Base-by-base conservation (phyloP, 2,888 invertebrate genomes). In the Dusona sp. region DNA sequence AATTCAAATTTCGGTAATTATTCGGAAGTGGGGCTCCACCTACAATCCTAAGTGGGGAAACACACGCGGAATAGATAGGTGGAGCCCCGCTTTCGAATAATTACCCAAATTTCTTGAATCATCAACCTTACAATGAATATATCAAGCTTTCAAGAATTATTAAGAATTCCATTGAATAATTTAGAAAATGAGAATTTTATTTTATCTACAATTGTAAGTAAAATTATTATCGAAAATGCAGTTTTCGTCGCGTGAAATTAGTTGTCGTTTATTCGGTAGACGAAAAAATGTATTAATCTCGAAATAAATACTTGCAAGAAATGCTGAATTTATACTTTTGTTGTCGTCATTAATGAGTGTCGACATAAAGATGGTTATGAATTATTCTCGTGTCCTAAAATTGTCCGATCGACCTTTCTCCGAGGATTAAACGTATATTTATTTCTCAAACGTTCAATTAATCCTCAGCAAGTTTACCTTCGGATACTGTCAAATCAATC, bases 391-490 rank as follows among this genome's bases (percentile, higher is more conserved):
- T 68, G 74, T 81, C 48, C 29, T 78, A 61, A 74, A 81, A 84
- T 80, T 81, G 74, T 45, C 25, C 51, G 74, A 57, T 81, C 86
- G 77, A 81, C 78, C 74, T 84, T 78, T 64, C 79, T 25, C 68
- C 33, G 16, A 13, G 19, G n/a, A 65, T 61, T 72, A 72, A 45
- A 16, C 29, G n/a, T 33, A 29, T 48, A 72, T 9, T 83, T 61
- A 38, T 45, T 29, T n/a, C 54, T 67, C 73, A 25, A 42, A 51
- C 25, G n/a, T 79, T 61, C 16, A 13, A 61, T 61, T 29, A 61
- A 61, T 29, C 29, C 29, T 29, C 7, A 29, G 16, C 29, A 61
- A 29, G 6, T 61, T 11, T 22, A 54, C 54, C 54, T 54, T 54
- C 16, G 29, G 16, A 29, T 61, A 16, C 16, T 61, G 29, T 6